Evolutionary conservation across 2,113 vertebrate species (phyloP), one percentile per base, ranked within the genome.

Genomic region (Spheniscus mendiculus): DNA sequence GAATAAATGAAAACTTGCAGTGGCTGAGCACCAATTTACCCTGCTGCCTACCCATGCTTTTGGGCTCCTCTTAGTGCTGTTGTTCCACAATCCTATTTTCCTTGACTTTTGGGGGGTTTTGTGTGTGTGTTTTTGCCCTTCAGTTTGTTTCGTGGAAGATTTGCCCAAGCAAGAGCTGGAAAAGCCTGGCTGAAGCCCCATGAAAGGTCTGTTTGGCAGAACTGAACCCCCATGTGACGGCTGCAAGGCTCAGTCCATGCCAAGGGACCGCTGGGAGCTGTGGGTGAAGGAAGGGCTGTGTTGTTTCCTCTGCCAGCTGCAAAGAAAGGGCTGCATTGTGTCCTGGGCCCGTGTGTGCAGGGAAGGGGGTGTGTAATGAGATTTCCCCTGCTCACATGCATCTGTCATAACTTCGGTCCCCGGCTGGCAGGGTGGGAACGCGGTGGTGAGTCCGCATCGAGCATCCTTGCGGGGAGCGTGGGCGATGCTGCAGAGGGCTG

Each of bases 381-480:
- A 47, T 65, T 61, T 72, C 20, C 13, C 50, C 13, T 1, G 1
- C 50, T 85, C 50, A 34, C n/a, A 11, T 2, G 9, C 63, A 52
- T 52, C 63, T 71, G 21, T 47, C 77, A 42, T 44, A 8, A 16
- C 44, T 38, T 34, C 4, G 0, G 29, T 69, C 62, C 14, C 13
- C 0, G 8, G 34, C 61, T 70, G 55, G 21, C 0, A 3, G 45
- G 56, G 29, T 1, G 2, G 42, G 63, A 70, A 47, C 67, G 49
- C 4, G 4, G 23, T 47, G 53, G 34, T 9, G 30, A 76, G 23
- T n/a, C 59, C 3, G 0, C 2, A 0, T 16, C 2, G 11, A 79
- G 44, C 50, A 38, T 44, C 59, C 47, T 56, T 15, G 32, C 2
- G 0, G 25, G 49, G 20, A 36, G 10, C 0, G 1, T 0, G 2